phyloP scores from a whole-genome alignment of 2,888 invertebrate genomes.

The Drosophila antonietae region DNA sequence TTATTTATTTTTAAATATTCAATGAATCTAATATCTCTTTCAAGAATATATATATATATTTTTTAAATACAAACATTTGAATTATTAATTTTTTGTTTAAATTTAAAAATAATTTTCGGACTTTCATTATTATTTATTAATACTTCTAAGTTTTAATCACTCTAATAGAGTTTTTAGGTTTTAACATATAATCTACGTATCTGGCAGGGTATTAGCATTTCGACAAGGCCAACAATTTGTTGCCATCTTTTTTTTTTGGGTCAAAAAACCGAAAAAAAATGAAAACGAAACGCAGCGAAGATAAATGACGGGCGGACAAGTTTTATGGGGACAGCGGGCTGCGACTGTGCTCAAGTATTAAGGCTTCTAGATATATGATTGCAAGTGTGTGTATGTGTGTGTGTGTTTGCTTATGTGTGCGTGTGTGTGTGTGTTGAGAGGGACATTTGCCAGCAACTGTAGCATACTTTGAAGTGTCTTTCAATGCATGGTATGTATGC shows the following conservation, averaged over 20 bases:
- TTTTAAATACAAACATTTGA: too few species aligned
- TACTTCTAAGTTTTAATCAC: neutral
- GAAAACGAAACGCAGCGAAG: conserved; percentile 43
- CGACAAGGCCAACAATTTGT: neutral
- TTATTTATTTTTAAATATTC: too few species aligned
- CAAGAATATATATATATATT: too few species aligned
- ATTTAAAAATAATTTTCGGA: too few species aligned
- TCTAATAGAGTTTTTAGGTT: neutral
- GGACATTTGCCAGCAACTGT: conserved; percentile 72
- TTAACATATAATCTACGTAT: neutral
- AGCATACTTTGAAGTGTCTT: conserved; percentile 77
- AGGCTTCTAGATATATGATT: conserved; percentile 19
- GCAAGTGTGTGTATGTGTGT: conserved; percentile 5
- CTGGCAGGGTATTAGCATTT: conserved; percentile 2
- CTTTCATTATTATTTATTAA: too few species aligned
- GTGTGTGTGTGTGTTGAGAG: conserved; percentile 17
- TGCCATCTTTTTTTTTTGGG: conserved; percentile 25
- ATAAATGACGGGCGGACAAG: conserved; percentile 71
- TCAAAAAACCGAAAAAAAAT: conserved; percentile 28
- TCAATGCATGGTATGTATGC: conserved; percentile 71
- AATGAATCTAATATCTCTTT: too few species aligned
- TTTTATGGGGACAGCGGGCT: conserved; percentile 50
- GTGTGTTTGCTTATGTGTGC: conserved; percentile 11
- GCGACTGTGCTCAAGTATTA: conserved; percentile 35
- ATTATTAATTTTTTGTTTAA: too few species aligned